phyloP scores from a whole-genome alignment of 2,888 invertebrate species.

The Phoenoteleia sp. region DNA sequence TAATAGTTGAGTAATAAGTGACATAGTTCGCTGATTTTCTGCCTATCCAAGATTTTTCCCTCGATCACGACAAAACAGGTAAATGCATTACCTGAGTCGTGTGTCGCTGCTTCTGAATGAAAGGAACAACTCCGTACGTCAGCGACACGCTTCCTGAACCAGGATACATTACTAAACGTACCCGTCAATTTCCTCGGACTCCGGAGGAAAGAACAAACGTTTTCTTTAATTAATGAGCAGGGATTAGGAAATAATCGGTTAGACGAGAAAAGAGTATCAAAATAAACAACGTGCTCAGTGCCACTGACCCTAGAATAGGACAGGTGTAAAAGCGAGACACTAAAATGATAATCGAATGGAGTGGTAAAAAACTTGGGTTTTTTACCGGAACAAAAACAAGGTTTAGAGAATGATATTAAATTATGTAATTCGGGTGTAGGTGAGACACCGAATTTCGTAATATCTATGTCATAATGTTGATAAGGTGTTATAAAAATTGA shows the following conservation, averaged over 20 bases:
- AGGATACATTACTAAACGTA: not conserved
- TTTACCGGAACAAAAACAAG: constrained; percentile 2
- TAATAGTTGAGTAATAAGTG: constrained; percentile 72
- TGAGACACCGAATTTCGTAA: constrained; percentile 3
- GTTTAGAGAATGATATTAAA: constrained; percentile 11
- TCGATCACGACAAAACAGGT: constrained; percentile 34
- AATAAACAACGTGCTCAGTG: constrained; percentile 5
- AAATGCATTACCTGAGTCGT: constrained; percentile 9
- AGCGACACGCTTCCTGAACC: constrained; percentile 21
- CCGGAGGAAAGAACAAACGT: not conserved
- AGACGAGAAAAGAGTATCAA: not conserved
- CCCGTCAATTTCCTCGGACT: not conserved
- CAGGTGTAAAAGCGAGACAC: constrained; percentile 8
- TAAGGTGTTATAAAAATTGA: constrained; percentile 10
- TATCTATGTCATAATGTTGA: constrained; percentile 14
- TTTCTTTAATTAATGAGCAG: constrained; percentile 30
- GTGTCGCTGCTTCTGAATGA: constrained; percentile 29
- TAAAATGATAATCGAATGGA: not conserved
- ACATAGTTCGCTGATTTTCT: constrained; percentile 74
- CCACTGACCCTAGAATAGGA: constrained; percentile 17
- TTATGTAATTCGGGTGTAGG: constrained; percentile 15
- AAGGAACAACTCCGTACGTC: constrained; percentile 30
- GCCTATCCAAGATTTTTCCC: constrained; percentile 59
- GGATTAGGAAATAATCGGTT: constrained; percentile 5
- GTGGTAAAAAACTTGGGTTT: not conserved